Percentiles rank a stretch among this genome's conserved stretches.
phyloP scores from a whole-genome alignment of 2,113 vertebrate genomes.

The Chrysemys picta region DNA sequence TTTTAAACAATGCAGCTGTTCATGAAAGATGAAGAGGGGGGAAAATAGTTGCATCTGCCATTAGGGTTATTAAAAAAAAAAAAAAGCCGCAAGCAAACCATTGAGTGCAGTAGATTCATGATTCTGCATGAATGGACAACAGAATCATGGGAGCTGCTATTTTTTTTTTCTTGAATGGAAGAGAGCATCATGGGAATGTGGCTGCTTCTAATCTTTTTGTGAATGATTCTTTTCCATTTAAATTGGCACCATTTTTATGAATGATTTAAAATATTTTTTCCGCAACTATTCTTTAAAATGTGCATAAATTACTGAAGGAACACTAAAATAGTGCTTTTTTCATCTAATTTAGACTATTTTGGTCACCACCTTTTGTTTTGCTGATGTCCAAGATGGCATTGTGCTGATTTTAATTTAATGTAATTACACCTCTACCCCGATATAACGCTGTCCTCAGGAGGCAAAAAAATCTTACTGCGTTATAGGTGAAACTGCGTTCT shows the following conservation, averaged over 20 bases:
- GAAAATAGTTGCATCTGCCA: conserved; percentile 48
- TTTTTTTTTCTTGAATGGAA: conserved; percentile 72
- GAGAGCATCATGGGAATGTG: conserved; percentile 71
- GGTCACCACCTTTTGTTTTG: neutral
- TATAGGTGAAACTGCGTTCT: too few species aligned
- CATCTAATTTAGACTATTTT: conserved; percentile 13
- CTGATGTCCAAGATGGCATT: neutral
- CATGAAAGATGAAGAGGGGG: conserved; percentile 58
- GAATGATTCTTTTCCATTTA: conserved; percentile 68
- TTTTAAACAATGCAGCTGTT: conserved; percentile 76
- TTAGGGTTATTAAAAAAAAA: neutral
- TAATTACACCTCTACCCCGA: neutral
- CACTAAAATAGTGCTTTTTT: neutral
- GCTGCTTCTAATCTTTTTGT: conserved; percentile 65
- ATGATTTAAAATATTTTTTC: conserved; percentile 48
- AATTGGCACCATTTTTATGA: conserved; percentile 63
- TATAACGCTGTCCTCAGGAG: too few species aligned
- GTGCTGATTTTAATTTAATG: neutral
- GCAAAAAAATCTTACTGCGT: too few species aligned
- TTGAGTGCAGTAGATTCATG: conserved; percentile 55
- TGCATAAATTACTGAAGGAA: neutral
- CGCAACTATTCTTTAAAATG: neutral
- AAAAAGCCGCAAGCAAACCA: conserved; percentile 3
- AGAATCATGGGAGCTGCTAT: conserved; percentile 47
- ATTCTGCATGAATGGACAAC: conserved; percentile 76